Percentiles rank a stretch among this genome's conserved stretches.
Evolutionary conservation across 1,140 invertebrate genomes (phyloP).

Genomic region (Anadara kagoshimensis): DNA sequence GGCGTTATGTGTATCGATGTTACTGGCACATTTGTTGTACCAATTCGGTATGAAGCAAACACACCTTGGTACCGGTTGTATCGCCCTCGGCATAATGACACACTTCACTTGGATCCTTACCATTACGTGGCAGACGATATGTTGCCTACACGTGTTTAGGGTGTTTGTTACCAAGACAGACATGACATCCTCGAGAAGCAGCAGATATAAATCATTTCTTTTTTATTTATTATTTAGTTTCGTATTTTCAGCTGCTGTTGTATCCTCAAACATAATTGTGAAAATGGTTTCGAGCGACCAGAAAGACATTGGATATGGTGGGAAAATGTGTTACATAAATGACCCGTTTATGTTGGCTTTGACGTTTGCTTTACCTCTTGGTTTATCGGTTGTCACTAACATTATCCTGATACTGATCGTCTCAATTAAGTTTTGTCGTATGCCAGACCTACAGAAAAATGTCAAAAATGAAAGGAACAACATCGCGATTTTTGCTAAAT

Average conservation of each 20-base stretch:
- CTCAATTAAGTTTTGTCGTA: slow-evolving; percentile 1
- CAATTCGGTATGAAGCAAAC: slow-evolving; percentile 20
- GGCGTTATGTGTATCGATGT: slow-evolving; percentile 13
- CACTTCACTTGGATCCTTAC: slow-evolving; percentile 30
- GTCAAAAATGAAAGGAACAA: slow-evolving; percentile 11
- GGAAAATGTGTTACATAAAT: slow-evolving; percentile 26
- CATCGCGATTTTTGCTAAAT: slow-evolving; percentile 23
- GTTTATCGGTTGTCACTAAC: slow-evolving; percentile 12
- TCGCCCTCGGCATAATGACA: slow-evolving; percentile 17
- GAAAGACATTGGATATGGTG: slow-evolving; percentile 23
- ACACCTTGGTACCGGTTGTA: slow-evolving; percentile 5
- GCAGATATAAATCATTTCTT: background rate
- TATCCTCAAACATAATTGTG: slow-evolving; percentile 4
- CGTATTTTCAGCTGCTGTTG: background rate
- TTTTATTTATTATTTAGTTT: slow-evolving; percentile 9
- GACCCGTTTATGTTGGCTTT: background rate
- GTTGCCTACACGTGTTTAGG: slow-evolving; percentile 34
- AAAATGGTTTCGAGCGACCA: background rate
- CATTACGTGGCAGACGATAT: slow-evolving; percentile 32
- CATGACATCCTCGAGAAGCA: background rate
- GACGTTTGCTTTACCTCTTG: slow-evolving; percentile 22
- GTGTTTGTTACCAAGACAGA: slow-evolving; percentile 20
- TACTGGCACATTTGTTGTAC: slow-evolving; percentile 19
- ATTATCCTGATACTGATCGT: slow-evolving; percentile 19
- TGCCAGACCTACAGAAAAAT: slow-evolving; percentile 7